Percentiles rank a stretch among this genome's conserved stretches.
These are phyloP conservation scores for Drosophila kepulauana DNA, from an alignment of 1,140 invertebrate species.

Conservation along the genomic window DNA sequence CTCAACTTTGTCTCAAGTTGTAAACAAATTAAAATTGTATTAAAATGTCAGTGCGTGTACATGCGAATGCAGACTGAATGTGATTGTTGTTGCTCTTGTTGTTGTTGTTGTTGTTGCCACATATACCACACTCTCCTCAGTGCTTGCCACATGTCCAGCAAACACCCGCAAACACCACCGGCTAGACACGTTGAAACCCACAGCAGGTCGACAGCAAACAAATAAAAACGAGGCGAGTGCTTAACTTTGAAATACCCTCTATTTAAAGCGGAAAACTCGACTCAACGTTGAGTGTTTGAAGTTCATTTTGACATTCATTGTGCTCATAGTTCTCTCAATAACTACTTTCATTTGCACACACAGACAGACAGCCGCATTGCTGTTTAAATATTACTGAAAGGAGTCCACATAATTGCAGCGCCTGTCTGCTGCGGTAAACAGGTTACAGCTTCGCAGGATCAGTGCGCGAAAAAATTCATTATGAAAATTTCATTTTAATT, in stretches of 20 bases:
- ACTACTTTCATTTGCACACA: too few species aligned
- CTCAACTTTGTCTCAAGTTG: conserved; percentile 69
- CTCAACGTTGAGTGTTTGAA: too few species aligned
- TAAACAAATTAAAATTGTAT: conserved; percentile 82
- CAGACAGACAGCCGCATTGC: not conserved
- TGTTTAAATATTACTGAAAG: conserved; percentile 13
- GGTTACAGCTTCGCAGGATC: conserved; percentile 16
- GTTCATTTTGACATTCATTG: too few species aligned
- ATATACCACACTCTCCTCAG: conserved; percentile 1
- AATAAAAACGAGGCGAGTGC: not conserved
- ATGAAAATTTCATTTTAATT: conserved; percentile 82
- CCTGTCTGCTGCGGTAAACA: conserved; percentile 38
- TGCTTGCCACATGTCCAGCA: conserved; percentile 10
- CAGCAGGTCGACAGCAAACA: not conserved
- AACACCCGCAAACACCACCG: conserved; percentile 26
- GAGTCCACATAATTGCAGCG: conserved; percentile 36
- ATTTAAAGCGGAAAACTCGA: too few species aligned
- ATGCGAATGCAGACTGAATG: conserved; percentile 29
- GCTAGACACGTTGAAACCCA: conserved; percentile 36
- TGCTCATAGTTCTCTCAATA: too few species aligned
- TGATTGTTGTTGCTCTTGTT: conserved; percentile 11
- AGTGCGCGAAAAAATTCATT: conserved; percentile 62
- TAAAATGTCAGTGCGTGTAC: conserved; percentile 63
- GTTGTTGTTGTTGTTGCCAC: conserved; percentile 14
- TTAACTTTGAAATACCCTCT: conserved; percentile 8